Percentiles rank a stretch among this genome's conserved stretches.
phyloP scores from a whole-genome alignment of 2,888 invertebrate species.

The Ophion obscuratus region DNA sequence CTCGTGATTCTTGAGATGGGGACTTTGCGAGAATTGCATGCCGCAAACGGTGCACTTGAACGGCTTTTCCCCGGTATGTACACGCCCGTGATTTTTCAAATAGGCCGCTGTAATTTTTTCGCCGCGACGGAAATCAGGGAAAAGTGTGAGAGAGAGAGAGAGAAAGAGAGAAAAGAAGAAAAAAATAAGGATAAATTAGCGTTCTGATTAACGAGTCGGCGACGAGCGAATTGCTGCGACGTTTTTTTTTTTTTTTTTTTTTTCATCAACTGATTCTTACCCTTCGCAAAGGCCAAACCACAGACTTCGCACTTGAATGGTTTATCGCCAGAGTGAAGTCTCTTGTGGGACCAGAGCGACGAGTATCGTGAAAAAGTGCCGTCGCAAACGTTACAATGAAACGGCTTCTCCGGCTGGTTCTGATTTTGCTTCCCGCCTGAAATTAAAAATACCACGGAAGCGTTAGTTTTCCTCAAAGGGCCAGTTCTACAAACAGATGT shows the following conservation, averaged over 20 bases:
- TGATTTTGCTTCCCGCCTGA: slow-evolving; percentile 83
- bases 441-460: slow-evolving; percentile 78
- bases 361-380: slow-evolving; percentile 93
- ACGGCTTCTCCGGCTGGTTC: slow-evolving; percentile 90
- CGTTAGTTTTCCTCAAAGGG: slow-evolving; percentile 82
- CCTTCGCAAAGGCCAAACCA: slow-evolving; percentile 94
- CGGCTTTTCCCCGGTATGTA: slow-evolving; percentile 90
- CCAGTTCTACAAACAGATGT: slow-evolving; percentile 82
- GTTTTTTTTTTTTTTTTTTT: slow-evolving; percentile 18
- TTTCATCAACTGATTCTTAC: slow-evolving; percentile 76
- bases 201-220: too few species aligned
- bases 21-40: slow-evolving; percentile 95
- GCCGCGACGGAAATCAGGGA: slow-evolving; percentile 1
- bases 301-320: slow-evolving; percentile 95
- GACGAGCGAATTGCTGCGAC: not conserved
- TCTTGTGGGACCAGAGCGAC: slow-evolving; percentile 95
- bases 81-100: slow-evolving; percentile 94
- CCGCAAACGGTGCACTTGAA: slow-evolving; percentile 93
- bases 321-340: slow-evolving; percentile 93
- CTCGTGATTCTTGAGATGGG: slow-evolving; percentile 95
- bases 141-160: slow-evolving; percentile 44
- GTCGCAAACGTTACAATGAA: slow-evolving; percentile 95
- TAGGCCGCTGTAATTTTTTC: slow-evolving; percentile 87
- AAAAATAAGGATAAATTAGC: slow-evolving; percentile 13
- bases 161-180: not conserved